These are phyloP conservation scores for Turritopsis dohrnii DNA, from an alignment of 30 jellyfish, hydroid and myxozoan species.

Conservation along the genomic window DNA sequence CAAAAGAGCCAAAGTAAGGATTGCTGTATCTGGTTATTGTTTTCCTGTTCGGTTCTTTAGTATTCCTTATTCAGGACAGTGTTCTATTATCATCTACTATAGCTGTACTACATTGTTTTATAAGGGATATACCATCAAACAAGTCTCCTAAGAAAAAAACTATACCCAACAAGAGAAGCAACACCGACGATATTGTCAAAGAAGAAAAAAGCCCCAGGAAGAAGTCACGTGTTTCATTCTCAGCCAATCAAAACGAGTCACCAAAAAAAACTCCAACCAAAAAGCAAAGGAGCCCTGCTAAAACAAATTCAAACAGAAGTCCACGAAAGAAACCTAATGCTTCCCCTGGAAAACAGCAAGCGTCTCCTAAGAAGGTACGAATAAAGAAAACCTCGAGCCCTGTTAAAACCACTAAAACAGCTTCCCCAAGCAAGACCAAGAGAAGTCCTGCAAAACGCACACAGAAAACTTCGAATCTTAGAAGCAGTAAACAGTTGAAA, in stretches of 20 bases:
- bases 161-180: neutral
- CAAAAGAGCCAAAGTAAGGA: neutral
- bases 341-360: constrained; percentile 3
- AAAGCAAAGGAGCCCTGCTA: neutral
- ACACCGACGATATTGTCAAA: neutral
- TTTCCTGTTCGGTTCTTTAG: neutral
- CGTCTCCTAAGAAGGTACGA: neutral
- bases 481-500: neutral
- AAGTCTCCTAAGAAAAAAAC: neutral
- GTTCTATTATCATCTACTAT: neutral
- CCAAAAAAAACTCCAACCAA: neutral
- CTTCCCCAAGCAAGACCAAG: neutral
- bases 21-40: neutral
- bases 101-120: too few species aligned
- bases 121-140: neutral
- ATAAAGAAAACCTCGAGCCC: neutral
- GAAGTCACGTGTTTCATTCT: constrained; percentile 29
- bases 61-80: neutral
- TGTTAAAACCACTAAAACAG: neutral
- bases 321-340: neutral
- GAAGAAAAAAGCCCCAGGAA: constrained; percentile 20
- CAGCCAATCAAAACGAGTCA: neutral
- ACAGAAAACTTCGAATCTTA: neutral
- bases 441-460: neutral
- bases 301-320: neutral